Evolutionary conservation across 2,797 vertebrate species (phyloP).

Genomic region (Potorous gilbertii): DNA sequence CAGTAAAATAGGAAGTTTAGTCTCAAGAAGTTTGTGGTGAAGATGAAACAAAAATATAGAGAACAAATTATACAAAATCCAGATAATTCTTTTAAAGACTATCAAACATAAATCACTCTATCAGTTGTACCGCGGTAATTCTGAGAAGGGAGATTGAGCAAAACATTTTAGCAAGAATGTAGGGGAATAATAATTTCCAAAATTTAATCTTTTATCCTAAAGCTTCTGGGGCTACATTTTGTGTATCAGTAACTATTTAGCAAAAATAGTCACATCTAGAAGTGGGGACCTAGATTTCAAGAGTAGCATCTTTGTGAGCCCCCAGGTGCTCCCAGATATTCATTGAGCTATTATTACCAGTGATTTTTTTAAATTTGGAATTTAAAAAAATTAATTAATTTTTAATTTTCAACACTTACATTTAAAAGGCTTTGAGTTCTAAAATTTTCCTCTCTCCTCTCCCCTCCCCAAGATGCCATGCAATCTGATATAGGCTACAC

Average conservation of each 20-base stretch:
- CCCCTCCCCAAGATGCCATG: too few relatives aligned
- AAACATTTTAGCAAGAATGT: not conserved
- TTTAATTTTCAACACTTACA: too few relatives aligned
- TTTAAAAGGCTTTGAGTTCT: too few relatives aligned
- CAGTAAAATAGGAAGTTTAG: not conserved
- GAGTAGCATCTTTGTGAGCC: not conserved
- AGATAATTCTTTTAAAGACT: not conserved
- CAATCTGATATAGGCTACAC: too few relatives aligned
- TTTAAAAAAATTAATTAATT: too few relatives aligned
- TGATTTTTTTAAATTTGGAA: not conserved
- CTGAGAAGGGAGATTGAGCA: not conserved
- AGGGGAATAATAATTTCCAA: not conserved
- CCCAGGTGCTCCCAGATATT: not conserved
- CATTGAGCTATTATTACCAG: not conserved
- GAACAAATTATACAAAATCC: not conserved
- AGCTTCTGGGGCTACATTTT: not conserved
- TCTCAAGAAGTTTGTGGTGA: not conserved
- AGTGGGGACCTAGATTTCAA: not conserved
- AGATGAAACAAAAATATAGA: not conserved
- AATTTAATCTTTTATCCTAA: not conserved
- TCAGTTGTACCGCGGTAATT: not conserved
- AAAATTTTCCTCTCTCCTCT: too few relatives aligned
- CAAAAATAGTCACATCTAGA: not conserved
- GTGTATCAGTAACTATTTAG: not conserved
- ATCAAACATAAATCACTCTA: not conserved